Conservation (phyloP, 1,140 invertebrate species). For the Andrena cerasifolii region DNA sequence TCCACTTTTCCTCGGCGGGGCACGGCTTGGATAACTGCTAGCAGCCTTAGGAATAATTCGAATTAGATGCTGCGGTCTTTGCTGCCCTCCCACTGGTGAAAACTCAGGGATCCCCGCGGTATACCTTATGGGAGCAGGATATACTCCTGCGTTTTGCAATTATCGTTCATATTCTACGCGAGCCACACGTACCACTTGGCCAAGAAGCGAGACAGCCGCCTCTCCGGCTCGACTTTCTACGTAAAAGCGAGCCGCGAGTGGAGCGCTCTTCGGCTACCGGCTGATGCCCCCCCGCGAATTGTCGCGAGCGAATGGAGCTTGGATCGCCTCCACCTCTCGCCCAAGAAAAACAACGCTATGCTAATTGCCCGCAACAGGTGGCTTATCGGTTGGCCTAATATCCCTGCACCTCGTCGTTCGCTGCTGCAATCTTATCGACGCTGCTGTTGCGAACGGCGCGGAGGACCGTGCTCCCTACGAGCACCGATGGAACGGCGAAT, state of each 20-base stretch:
- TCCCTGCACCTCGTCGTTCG: background rate
- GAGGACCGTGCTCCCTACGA: too few species aligned
- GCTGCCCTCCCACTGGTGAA: too few species aligned
- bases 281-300: background rate
- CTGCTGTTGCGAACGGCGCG: too few species aligned
- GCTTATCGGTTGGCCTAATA: background rate
- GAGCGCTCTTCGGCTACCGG: background rate
- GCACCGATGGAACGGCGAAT: too few species aligned
- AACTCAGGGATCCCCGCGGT: background rate
- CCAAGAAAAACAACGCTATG: background rate
- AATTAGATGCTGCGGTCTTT: too few species aligned
- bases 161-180: slow-evolving; percentile 21
- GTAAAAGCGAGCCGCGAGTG: slow-evolving; percentile 15
- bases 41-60: too few species aligned
- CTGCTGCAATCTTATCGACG: too few species aligned
- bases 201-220: slow-evolving; percentile 57
- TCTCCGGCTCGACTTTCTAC: slow-evolving; percentile 66
- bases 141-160: slow-evolving; percentile 30
- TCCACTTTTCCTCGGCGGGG: background rate
- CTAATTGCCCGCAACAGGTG: background rate
- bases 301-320: too few species aligned
- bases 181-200: slow-evolving; percentile 42
- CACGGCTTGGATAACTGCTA: background rate
- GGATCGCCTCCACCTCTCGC: background rate
- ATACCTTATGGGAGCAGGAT: background rate